Conservation (phyloP, 2,113 vertebrate species). For the Dipodomys stephensi region DNA sequence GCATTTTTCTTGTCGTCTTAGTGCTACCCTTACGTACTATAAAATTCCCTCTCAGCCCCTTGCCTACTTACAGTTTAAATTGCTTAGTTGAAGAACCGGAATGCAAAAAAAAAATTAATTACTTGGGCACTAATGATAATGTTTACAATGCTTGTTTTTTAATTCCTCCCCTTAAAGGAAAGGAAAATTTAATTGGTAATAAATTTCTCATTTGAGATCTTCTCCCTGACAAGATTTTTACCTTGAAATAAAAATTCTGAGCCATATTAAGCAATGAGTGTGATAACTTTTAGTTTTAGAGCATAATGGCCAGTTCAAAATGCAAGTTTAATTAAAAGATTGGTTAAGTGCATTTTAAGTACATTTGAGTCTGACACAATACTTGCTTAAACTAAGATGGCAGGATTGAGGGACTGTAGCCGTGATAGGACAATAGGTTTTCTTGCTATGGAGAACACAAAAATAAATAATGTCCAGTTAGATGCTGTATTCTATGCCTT, state of each 20-base stretch:
- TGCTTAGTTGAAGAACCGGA: conserved; percentile 67
- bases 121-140: conserved; percentile 71
- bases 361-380: not conserved
- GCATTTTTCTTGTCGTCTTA: conserved; percentile 57
- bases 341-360: not conserved
- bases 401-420: not conserved
- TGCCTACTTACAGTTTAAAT: conserved; percentile 56
- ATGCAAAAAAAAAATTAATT: conserved; percentile 79
- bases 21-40: not conserved
- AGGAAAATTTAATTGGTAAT: not conserved
- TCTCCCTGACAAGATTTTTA: not conserved
- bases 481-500: not conserved
- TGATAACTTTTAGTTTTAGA: conserved; percentile 15
- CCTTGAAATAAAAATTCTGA: conserved; percentile 21
- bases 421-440: not conserved
- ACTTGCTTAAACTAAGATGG: conserved; percentile 27
- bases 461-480: not conserved
- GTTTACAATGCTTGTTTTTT: conserved; percentile 48
- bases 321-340: conserved; percentile 54
- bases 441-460: not conserved
- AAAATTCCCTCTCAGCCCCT: conserved; percentile 64
- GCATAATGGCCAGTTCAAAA: conserved; percentile 17
- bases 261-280: not conserved
- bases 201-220: not conserved
- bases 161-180: conserved; percentile 13